phyloP scores from a whole-genome alignment of 1,140 invertebrate genomes.

The Brachionus calyciflorus region DNA sequence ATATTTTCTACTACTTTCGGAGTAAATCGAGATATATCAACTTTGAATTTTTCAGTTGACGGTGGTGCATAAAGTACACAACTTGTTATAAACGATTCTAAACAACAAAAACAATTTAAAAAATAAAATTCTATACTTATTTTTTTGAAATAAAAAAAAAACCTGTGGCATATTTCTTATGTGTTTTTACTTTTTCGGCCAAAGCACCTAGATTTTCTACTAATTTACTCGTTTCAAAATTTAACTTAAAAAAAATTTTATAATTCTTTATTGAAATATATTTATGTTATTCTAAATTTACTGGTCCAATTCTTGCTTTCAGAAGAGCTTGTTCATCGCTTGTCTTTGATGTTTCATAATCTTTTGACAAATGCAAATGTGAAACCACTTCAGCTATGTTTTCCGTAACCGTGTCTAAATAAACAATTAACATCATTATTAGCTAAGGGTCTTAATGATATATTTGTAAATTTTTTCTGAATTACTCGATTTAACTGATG shows the following conservation, averaged over 20 bases:
- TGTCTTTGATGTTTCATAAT: conserved; percentile 34
- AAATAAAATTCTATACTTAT: neutral
- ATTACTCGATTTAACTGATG: conserved; percentile 22
- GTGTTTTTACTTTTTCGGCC: conserved; percentile 32
- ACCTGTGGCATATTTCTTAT: conserved; percentile 12
- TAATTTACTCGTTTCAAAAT: neutral
- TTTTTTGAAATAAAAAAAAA: neutral
- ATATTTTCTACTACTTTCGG: neutral
- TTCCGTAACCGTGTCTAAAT: conserved; percentile 45
- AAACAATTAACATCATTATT: neutral
- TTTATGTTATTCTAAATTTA: neutral
- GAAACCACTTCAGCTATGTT: conserved; percentile 16
- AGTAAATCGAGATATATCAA: conserved; percentile 27
- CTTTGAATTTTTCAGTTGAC: conserved; percentile 44
- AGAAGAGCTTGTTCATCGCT: conserved; percentile 29
- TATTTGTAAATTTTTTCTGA: neutral
- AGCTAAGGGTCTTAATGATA: neutral
- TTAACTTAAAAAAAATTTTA: conserved; percentile 16
- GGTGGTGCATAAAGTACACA: conserved; percentile 33
- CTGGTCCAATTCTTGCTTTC: conserved; percentile 24
- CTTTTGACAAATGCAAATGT: conserved; percentile 34
- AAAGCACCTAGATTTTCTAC: conserved; percentile 37
- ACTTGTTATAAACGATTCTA: conserved; percentile 5
- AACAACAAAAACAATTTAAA: neutral
- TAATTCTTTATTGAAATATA: neutral